Conservation (phyloP, 2,888 invertebrate species). For the Cosmorhoe ocellata region DNA sequence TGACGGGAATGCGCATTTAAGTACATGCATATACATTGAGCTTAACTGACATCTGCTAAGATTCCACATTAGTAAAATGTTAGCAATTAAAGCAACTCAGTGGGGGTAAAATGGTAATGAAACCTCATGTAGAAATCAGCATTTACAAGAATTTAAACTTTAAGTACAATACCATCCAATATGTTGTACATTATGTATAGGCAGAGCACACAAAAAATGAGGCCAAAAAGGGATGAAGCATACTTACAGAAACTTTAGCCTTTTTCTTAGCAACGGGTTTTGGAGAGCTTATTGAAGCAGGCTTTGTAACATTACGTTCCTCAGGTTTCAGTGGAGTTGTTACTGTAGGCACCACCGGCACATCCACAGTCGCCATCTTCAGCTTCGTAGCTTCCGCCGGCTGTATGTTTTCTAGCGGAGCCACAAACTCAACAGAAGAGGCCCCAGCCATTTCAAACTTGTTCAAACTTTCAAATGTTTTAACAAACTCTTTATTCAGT, state of each 20-base stretch:
- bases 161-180: too few species aligned
- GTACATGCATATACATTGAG: too few species aligned
- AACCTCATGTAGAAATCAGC: too few species aligned
- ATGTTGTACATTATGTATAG: too few species aligned
- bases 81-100: too few species aligned
- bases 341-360: neutral
- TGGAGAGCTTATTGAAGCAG: conserved; percentile 16
- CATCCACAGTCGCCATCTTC: conserved; percentile 1
- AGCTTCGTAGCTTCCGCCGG: conserved; percentile 21
- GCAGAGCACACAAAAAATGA: too few species aligned
- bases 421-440: conserved; percentile 34
- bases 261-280: conserved; percentile 72
- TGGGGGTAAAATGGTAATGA: too few species aligned
- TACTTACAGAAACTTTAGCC: conserved; percentile 65
- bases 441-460: conserved; percentile 41
- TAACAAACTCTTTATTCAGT: conserved; percentile 70
- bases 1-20: too few species aligned
- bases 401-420: conserved; percentile 41
- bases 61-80: too few species aligned
- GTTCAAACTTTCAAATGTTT: conserved; percentile 67
- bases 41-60: too few species aligned
- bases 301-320: conserved; percentile 1
- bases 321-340: neutral
- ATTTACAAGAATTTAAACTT: too few species aligned
- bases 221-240: neutral